phyloP scores from a whole-genome alignment of 2,888 invertebrate genomes.

The Synanthedon formicaeformis region DNA sequence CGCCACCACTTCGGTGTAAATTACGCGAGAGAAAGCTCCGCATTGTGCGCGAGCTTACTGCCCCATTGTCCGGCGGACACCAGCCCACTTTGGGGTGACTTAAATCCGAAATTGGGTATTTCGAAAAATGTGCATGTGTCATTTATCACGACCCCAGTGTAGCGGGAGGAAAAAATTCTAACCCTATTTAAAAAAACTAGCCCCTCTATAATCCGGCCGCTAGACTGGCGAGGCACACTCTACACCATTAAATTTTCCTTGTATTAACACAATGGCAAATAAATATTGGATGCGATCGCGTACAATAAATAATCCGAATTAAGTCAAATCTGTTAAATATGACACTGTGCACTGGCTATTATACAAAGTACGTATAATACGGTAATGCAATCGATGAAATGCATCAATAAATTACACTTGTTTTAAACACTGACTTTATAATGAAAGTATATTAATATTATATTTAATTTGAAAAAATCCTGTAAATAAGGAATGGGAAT shows the following conservation, averaged over 20 bases:
- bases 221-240: slow-evolving; percentile 51
- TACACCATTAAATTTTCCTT: slow-evolving; percentile 66
- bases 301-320: slow-evolving; percentile 51
- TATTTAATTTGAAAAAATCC: no score
- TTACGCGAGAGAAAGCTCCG: slow-evolving; percentile 40
- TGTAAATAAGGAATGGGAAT: no score
- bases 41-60: slow-evolving; percentile 18
- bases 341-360: background rate
- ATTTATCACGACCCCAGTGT: slow-evolving; percentile 65
- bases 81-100: slow-evolving; percentile 71
- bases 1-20: slow-evolving; percentile 39
- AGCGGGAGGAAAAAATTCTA: slow-evolving; percentile 49
- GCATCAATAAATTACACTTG: no score
- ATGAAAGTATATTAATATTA: no score
- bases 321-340: slow-evolving; percentile 26
- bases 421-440: no score
- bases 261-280: slow-evolving; percentile 62
- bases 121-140: slow-evolving; percentile 72
- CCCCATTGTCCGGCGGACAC: slow-evolving; percentile 51
- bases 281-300: slow-evolving; percentile 56
- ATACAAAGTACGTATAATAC: background rate
- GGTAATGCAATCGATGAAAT: background rate
- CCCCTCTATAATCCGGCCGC: slow-evolving; percentile 55
- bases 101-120: slow-evolving; percentile 73
- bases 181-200: slow-evolving; percentile 69